Conservation (phyloP, 1,140 invertebrate genomes). For the Bombus polaris region DNA sequence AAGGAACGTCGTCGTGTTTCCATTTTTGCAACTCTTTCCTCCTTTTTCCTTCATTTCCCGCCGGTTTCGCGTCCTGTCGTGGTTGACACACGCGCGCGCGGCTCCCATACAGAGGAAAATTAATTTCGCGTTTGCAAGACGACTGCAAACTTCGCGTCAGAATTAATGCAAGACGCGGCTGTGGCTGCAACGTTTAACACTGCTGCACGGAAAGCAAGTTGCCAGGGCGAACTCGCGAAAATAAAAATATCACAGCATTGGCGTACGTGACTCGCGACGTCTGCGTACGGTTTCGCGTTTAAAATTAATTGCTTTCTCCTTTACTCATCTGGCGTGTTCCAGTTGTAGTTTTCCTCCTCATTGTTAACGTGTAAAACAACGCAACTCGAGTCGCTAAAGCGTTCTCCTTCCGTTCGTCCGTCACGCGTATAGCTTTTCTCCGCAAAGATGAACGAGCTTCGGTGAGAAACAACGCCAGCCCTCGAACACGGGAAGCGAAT, state of each 20-base stretch:
- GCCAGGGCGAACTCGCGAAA: background rate
- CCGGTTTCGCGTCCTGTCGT: background rate
- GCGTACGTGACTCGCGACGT: background rate
- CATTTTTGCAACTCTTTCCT: conserved; percentile 15
- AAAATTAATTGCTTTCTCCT: conserved; percentile 32
- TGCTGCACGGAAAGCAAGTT: background rate
- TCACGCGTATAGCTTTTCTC: background rate
- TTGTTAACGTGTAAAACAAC: background rate
- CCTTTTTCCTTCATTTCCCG: background rate
- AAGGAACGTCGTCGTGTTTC: background rate
- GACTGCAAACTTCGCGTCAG: conserved; percentile 11
- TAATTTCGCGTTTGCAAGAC: conserved; percentile 47
- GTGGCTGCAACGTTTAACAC: background rate
- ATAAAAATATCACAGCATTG: conserved; percentile 9
- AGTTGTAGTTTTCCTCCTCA: background rate
- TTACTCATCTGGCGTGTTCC: background rate
- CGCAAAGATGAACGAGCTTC: background rate
- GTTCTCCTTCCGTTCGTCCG: background rate
- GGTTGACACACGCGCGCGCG: background rate
- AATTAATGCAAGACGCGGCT: conserved; percentile 33
- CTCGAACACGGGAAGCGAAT: conserved; percentile 1
- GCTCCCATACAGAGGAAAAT: conserved; percentile 13
- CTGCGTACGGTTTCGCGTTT: conserved; percentile 1
- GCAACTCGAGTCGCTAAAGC: background rate
- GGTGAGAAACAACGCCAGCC: background rate